A percentile compares a stretch with the other conserved stretches of the same genome.
These are phyloP conservation scores for Entelurus aequoreus DNA, from an alignment of 2,113 vertebrate species.

Conservation along the genomic window DNA sequence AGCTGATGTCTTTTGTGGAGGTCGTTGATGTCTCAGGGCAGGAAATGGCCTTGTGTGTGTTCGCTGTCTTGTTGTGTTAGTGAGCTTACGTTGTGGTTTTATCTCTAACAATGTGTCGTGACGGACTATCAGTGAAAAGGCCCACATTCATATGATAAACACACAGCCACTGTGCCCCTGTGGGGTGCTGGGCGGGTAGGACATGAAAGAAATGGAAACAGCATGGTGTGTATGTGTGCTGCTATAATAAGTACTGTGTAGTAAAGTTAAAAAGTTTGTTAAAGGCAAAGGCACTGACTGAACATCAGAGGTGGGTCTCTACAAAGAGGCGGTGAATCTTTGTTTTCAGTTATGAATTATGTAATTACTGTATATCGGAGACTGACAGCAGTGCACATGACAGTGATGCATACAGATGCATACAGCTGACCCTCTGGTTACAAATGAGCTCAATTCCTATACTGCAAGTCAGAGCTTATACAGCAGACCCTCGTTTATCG, in stretches of 20 bases:
- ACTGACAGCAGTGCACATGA: conserved; percentile 35
- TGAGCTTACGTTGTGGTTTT: conserved; percentile 16
- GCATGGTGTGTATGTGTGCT: conserved; percentile 4
- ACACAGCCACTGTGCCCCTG: conserved; percentile 20
- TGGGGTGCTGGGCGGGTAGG: conserved; percentile 21
- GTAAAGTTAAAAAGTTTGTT: conserved; percentile 43
- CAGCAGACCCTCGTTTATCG: too few species aligned
- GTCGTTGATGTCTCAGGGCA: conserved; percentile 15
- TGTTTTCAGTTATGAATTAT: conserved; percentile 71
- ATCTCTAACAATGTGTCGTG: conserved; percentile 33
- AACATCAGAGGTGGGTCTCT: conserved; percentile 54
- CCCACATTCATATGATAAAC: conserved; percentile 34
- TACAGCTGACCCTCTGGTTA: not conserved
- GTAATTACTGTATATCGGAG: conserved; percentile 40
- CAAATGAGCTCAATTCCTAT: too few species aligned
- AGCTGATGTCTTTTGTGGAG: conserved; percentile 12
- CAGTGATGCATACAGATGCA: conserved; percentile 24
- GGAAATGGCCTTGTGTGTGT: conserved; percentile 14
- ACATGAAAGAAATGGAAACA: conserved; percentile 39
- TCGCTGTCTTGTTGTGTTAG: conserved; percentile 12
- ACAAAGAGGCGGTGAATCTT: conserved; percentile 58
- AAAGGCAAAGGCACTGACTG: conserved; percentile 44
- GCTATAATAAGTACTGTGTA: not conserved
- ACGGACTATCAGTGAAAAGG: conserved; percentile 21
- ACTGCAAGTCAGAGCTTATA: too few species aligned